These are phyloP conservation scores for Mus caroli DNA, from an alignment of 2,797 vertebrate genomes.

Conservation along the genomic window DNA sequence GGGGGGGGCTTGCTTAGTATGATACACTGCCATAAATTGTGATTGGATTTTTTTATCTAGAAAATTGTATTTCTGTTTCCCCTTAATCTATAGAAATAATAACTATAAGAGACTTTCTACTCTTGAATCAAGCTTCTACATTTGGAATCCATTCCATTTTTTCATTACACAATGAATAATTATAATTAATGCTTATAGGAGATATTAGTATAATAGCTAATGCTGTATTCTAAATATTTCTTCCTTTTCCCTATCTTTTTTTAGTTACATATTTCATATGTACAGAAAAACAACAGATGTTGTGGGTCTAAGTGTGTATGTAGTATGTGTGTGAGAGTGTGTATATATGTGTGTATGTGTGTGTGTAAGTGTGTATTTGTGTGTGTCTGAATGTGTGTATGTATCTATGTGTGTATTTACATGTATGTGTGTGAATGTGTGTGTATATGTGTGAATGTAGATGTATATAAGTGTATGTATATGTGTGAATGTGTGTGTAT, in stretches of 20 bases:
- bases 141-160: neutral
- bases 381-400: neutral
- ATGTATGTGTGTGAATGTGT: neutral
- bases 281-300: slow-evolving; percentile 28
- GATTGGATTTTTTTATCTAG: slow-evolving; percentile 16
- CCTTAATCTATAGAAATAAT: slow-evolving; percentile 42
- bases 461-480: neutral
- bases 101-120: slow-evolving; percentile 18
- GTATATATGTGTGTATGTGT: neutral
- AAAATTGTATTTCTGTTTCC: neutral
- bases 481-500: neutral
- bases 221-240: slow-evolving; percentile 21
- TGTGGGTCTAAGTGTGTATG: neutral
- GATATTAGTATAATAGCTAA: neutral
- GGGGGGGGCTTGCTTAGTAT: slow-evolving; percentile 29
- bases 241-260: neutral
- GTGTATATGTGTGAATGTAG: neutral
- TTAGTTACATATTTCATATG: neutral
- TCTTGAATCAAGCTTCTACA: slow-evolving; percentile 25
- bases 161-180: slow-evolving; percentile 12
- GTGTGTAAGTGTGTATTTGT: neutral
- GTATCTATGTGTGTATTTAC: neutral
- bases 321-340: neutral
- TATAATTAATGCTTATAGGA: slow-evolving; percentile 23
- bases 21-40: neutral